phyloP scores from a whole-genome alignment of 92 coral and sea anemone species.

The Metridium senile region DNA sequence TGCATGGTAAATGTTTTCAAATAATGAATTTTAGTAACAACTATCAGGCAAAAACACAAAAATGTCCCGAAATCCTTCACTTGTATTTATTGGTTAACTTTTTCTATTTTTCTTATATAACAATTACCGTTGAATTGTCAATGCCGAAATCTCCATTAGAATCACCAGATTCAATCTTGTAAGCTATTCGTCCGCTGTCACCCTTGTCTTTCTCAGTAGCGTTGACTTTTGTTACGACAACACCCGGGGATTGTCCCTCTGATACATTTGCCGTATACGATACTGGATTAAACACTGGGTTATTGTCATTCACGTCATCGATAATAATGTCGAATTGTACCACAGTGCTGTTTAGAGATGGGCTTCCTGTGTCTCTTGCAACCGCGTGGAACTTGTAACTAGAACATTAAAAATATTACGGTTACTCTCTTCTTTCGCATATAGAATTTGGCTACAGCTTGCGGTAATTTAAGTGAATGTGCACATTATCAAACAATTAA shows the following conservation, averaged over 20 bases:
- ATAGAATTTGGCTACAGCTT: too few relatives aligned
- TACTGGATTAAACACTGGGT: constrained; percentile 68
- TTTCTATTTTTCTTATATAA: not conserved
- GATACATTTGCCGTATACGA: constrained; percentile 52
- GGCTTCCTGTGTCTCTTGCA: constrained; percentile 67
- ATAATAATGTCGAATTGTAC: constrained; percentile 59
- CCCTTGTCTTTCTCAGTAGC: constrained; percentile 65
- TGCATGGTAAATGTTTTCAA: too few relatives aligned
- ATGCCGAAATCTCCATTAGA: constrained; percentile 35
- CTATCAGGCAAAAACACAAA: too few relatives aligned
- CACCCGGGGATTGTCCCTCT: constrained; percentile 43
- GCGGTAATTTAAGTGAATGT: too few relatives aligned
- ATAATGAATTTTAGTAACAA: too few relatives aligned
- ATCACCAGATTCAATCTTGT: constrained; percentile 49
- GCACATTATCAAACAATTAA: too few relatives aligned
- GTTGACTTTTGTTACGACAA: constrained; percentile 48
- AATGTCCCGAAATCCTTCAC: too few relatives aligned
- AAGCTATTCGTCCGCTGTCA: constrained; percentile 39
- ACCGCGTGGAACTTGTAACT: constrained; percentile 60
- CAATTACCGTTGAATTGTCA: constrained; percentile 51
- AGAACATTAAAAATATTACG: not conserved
- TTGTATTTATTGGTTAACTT: too few relatives aligned
- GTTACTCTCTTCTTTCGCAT: not conserved
- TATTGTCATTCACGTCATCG: constrained; percentile 68
- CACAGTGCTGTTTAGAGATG: constrained; percentile 59